A percentile compares a stretch with the other conserved stretches of the same genome.
Evolutionary conservation across 2,797 vertebrate genomes (phyloP).

Genomic region (Pangasius krempfi): DNA sequence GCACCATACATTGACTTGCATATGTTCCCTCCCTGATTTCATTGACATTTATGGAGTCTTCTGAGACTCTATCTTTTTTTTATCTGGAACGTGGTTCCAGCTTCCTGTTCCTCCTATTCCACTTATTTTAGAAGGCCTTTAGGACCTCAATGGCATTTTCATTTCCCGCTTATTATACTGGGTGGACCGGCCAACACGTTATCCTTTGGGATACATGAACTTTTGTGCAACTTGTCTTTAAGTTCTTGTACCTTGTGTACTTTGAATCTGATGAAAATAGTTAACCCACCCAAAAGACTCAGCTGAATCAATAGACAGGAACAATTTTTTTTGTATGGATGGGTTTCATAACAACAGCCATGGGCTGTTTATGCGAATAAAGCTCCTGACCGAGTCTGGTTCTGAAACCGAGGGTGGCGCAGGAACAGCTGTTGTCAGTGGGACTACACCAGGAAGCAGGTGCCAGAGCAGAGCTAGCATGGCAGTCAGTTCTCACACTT

Average conservation of each 20-base stretch:
- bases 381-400: conserved; percentile 31
- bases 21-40: not conserved
- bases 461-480: conserved; percentile 38
- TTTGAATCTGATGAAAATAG: conserved; percentile 43
- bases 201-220: conserved; percentile 5
- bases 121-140: conserved; percentile 13
- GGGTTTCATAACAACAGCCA: conserved; percentile 43
- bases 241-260: conserved; percentile 18
- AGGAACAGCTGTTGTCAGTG: conserved; percentile 46
- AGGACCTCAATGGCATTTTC: not conserved
- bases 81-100: not conserved
- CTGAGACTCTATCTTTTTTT: not conserved
- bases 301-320: conserved; percentile 59
- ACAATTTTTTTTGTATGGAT: not conserved
- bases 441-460: conserved; percentile 48
- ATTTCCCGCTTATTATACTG: not conserved
- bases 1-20: not conserved
- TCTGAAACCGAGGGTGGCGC: not conserved
- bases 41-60: conserved; percentile 31
- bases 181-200: not conserved
- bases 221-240: conserved; percentile 10
- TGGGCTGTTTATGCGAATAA: conserved; percentile 47
- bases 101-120: conserved; percentile 18
- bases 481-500: conserved; percentile 49
- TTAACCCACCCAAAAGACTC: conserved; percentile 32